phyloP scores from a whole-genome alignment of 2,888 invertebrate genomes.

The Volucella inflata region DNA sequence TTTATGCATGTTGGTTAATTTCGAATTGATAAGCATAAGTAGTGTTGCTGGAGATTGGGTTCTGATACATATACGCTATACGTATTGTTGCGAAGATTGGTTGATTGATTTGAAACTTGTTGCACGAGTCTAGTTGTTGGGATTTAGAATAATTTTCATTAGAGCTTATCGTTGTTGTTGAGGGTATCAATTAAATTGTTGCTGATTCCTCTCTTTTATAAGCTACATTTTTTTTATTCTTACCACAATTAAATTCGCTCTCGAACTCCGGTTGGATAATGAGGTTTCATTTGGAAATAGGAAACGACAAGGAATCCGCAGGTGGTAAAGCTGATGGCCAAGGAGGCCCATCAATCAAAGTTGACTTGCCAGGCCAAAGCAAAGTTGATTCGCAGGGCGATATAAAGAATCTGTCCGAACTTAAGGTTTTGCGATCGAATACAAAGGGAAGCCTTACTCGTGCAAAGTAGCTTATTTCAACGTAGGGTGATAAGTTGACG shows the following conservation, averaged over 20 bases:
- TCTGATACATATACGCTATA: not conserved
- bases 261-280: not conserved
- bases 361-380: too few species aligned
- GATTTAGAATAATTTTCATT: not conserved
- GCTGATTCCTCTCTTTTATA: not conserved
- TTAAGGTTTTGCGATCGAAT: not conserved
- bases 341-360: too few species aligned
- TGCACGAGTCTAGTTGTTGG: not conserved
- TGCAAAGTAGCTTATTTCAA: too few species aligned
- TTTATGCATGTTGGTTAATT: not conserved
- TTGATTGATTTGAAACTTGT: not conserved
- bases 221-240: not conserved
- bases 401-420: not conserved
- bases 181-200: slow-evolving; percentile 1
- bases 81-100: not conserved
- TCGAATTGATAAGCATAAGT: not conserved
- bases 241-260: too few species aligned
- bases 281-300: not conserved
- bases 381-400: not conserved
- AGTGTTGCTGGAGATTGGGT: slow-evolving; percentile 1
- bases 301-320: slow-evolving; percentile 1
- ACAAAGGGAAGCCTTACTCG: not conserved
- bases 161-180: not conserved
- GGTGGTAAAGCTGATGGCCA: too few species aligned
- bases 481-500: not conserved